Evolutionary conservation across 1,140 invertebrate genomes (phyloP).

Genomic region (Drosophila paulistorum): DNA sequence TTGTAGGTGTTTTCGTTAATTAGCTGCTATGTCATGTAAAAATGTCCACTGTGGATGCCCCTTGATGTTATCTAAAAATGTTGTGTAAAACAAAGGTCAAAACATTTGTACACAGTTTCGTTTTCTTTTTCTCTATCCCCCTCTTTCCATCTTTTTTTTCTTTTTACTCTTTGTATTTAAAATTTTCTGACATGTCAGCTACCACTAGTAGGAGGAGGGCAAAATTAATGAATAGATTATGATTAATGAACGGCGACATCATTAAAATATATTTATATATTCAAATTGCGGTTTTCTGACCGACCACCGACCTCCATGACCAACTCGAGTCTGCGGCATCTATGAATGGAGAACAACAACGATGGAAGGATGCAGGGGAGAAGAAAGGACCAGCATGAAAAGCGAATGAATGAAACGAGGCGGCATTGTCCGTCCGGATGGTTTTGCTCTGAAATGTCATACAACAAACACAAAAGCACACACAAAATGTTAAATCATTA

Average conservation of each 20-base stretch:
- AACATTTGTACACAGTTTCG: slow-evolving; percentile 51
- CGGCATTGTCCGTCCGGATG: slow-evolving; percentile 22
- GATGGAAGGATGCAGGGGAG: not conserved
- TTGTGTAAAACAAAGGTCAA: slow-evolving; percentile 63
- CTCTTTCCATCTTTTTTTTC: not conserved
- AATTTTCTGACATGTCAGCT: slow-evolving; percentile 45
- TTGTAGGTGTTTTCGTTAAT: slow-evolving; percentile 65
- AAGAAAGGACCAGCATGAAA: slow-evolving; percentile 5
- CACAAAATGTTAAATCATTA: slow-evolving; percentile 79
- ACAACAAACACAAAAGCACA: slow-evolving; percentile 51
- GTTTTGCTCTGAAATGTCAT: slow-evolving; percentile 58
- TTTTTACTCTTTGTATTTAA: slow-evolving; percentile 53
- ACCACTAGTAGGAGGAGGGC: slow-evolving; percentile 40
- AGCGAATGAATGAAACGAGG: slow-evolving; percentile 52
- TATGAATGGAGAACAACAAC: slow-evolving; percentile 43
- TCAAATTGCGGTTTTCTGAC: slow-evolving; percentile 79
- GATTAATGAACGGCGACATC: slow-evolving; percentile 80
- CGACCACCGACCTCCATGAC: slow-evolving; percentile 26
- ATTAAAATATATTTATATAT: slow-evolving; percentile 81
- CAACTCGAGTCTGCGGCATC: slow-evolving; percentile 35
- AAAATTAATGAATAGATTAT: slow-evolving; percentile 82
- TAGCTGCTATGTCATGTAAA: slow-evolving; percentile 72
- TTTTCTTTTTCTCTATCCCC: not conserved
- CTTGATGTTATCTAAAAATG: slow-evolving; percentile 63
- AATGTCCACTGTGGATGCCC: slow-evolving; percentile 35